Evolutionary conservation across 2,797 vertebrate genomes (phyloP).

Genomic region (Fundulus diaphanus): DNA sequence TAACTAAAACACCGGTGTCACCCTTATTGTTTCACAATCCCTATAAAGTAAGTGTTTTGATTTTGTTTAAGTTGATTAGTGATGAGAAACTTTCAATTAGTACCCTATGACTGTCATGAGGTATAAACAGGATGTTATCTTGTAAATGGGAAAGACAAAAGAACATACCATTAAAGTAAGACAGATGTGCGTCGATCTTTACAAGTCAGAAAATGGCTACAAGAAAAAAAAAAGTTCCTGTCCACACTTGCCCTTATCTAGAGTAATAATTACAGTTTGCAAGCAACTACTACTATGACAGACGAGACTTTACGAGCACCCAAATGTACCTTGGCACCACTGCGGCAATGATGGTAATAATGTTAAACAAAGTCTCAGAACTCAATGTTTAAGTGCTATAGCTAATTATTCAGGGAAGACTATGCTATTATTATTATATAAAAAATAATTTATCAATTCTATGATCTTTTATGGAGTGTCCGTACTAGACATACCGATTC

Average conservation of each 20-base stretch:
- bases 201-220: background rate
- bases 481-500: no score
- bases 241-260: background rate
- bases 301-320: background rate
- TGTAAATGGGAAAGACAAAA: background rate
- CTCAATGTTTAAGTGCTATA: background rate
- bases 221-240: background rate
- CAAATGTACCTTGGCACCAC: background rate
- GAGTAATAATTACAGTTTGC: background rate
- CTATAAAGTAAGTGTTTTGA: background rate
- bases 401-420: background rate
- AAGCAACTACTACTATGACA: background rate
- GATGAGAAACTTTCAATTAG: background rate
- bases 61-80: background rate
- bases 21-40: background rate
- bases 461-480: background rate
- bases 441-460: background rate
- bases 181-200: background rate
- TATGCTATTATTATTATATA: background rate
- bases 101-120: background rate
- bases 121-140: background rate
- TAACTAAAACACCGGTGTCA: background rate
- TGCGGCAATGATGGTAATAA: background rate
- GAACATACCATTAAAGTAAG: background rate
- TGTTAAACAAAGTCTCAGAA: background rate